These are phyloP conservation scores for Drosophila neonasuta DNA, from an alignment of 2,888 invertebrate genomes.

Conservation along the genomic window DNA sequence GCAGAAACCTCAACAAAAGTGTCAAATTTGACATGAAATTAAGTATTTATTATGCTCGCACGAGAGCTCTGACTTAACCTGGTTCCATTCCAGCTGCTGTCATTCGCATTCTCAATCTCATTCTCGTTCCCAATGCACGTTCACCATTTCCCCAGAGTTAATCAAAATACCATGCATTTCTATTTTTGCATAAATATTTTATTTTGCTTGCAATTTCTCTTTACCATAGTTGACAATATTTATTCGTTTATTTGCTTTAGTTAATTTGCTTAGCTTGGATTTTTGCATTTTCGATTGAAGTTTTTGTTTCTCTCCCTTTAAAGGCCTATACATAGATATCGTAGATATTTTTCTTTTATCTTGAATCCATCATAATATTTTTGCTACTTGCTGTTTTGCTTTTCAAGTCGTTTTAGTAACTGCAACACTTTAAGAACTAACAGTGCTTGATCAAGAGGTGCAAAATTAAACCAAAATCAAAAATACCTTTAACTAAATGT, in stretches of 20 bases:
- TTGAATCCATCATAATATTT: constrained; percentile 22
- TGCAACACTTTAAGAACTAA: constrained; percentile 53
- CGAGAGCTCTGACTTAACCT: constrained; percentile 38
- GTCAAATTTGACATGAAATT: constrained; percentile 70
- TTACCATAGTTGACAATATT: constrained; percentile 43
- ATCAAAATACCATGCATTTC: constrained; percentile 7
- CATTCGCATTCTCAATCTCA: constrained; percentile 4
- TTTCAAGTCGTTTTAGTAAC: constrained; percentile 46
- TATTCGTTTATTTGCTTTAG: constrained; percentile 35
- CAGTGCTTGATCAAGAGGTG: constrained; percentile 57
- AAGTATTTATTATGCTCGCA: constrained; percentile 62
- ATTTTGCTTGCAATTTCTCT: constrained; percentile 35
- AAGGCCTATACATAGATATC: constrained; percentile 18
- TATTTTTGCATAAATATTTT: constrained; percentile 47
- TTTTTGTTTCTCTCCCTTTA: constrained; percentile 17
- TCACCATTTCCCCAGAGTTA: constrained; percentile 14
- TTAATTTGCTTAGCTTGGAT: constrained; percentile 31
- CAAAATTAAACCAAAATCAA: constrained; percentile 19
- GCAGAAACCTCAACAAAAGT: constrained; percentile 66
- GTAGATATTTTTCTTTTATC: not conserved
- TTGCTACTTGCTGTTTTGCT: constrained; percentile 16
- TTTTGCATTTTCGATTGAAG: constrained; percentile 13
- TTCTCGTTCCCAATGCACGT: not conserved
- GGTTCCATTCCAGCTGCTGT: constrained; percentile 17
- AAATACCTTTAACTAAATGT: constrained; percentile 8